Evolutionary conservation across 2,888 invertebrate species (phyloP).

Genomic region (Drosophila yooni): DNA sequence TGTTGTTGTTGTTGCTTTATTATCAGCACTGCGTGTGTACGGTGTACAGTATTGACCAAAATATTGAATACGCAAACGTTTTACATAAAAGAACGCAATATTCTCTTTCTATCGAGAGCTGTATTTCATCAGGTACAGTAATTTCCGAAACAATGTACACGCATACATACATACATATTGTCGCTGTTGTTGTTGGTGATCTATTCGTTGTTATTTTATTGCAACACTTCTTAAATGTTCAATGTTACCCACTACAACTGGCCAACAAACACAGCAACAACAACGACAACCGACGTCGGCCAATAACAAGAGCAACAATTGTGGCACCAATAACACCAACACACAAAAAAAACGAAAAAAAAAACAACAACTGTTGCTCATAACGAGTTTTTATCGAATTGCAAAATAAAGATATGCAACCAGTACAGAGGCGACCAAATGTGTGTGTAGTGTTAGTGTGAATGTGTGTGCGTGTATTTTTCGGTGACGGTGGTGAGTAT

Average conservation of each 20-base stretch:
- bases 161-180: conserved; percentile 21
- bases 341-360: conserved; percentile 20
- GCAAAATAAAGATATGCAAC: conserved; percentile 77
- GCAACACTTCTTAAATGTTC: conserved; percentile 79
- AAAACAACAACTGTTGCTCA: conserved; percentile 65
- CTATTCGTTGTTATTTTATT: conserved; percentile 73
- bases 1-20: conserved; percentile 34
- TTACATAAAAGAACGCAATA: conserved; percentile 49
- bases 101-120: conserved; percentile 10
- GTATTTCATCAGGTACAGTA: conserved; percentile 46
- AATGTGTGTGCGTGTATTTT: conserved; percentile 14
- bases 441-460: conserved; percentile 33
- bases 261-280: conserved; percentile 48
- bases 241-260: conserved; percentile 74
- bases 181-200: conserved; percentile 59
- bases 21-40: conserved; percentile 38
- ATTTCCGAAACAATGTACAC: conserved; percentile 29
- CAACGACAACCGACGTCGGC: conserved; percentile 55
- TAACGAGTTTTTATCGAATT: conserved; percentile 78
- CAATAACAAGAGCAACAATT: conserved; percentile 80
- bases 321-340: conserved; percentile 75
- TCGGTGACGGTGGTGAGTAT: conserved; percentile 17
- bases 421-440: conserved; percentile 57
- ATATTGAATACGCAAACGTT: conserved; percentile 43
- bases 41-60: conserved; percentile 50